Conservation (phyloP, 2,113 vertebrate genomes). For the Chinchilla lanigera region DNA sequence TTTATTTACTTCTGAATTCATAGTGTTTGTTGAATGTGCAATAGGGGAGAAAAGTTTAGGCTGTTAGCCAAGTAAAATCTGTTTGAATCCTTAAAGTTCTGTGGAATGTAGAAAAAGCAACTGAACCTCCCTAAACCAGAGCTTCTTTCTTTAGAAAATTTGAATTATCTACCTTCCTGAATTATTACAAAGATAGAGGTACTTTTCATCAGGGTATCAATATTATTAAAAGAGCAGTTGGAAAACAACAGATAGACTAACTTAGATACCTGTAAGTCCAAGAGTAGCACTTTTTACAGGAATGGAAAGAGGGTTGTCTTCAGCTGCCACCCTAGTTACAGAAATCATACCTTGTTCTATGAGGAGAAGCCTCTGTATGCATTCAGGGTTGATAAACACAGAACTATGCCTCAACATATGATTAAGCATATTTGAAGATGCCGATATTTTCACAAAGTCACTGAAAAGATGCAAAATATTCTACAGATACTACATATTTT, state of each 20-base stretch:
- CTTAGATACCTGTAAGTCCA: not conserved
- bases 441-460: slow-evolving; percentile 18
- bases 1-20: slow-evolving; percentile 47
- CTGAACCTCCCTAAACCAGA: not conserved
- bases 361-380: not conserved
- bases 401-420: not conserved
- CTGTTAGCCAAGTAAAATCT: not conserved
- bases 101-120: not conserved
- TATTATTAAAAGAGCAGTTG: not conserved
- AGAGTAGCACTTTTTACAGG: not conserved
- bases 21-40: not conserved
- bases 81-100: not conserved
- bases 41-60: not conserved
- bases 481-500: not conserved
- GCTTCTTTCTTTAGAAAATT: not conserved
- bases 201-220: not conserved
- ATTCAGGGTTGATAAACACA: not conserved
- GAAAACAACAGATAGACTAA: not conserved
- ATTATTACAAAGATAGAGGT: not conserved
- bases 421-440: not conserved
- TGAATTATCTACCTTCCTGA: not conserved
- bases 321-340: not conserved
- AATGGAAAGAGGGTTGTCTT: not conserved
- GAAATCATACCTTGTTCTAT: not conserved
- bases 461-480: not conserved